These are phyloP conservation scores for Morpho achilles DNA, from an alignment of 2,888 invertebrate genomes.

Conservation along the genomic window DNA sequence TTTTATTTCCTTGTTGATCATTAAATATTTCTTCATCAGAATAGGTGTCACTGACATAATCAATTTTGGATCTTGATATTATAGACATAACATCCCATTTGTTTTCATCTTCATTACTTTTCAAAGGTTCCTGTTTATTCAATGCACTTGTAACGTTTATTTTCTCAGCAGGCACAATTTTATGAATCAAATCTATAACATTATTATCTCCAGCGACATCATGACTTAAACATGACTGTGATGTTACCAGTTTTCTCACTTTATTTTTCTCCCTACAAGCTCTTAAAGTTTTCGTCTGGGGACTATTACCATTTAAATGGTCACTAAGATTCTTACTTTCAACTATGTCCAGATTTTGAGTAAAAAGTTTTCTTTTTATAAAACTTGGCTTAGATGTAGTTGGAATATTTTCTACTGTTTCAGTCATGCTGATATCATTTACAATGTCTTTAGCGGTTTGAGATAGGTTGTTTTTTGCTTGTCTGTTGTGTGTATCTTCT, in stretches of 20 bases:
- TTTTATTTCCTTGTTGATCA: constrained; percentile 24
- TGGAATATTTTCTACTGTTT: constrained; percentile 30
- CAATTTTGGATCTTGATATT: constrained; percentile 46
- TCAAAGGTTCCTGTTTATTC: constrained; percentile 38
- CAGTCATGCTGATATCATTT: constrained; percentile 16
- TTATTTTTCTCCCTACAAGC: constrained; percentile 55
- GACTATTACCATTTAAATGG: constrained; percentile 42
- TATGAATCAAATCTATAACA: constrained; percentile 61
- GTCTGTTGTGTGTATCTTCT: constrained; percentile 22
- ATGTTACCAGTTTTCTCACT: constrained; percentile 51
- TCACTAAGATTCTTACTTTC: constrained; percentile 49
- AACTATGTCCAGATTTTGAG: constrained; percentile 59
- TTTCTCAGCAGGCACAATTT: constrained; percentile 58
- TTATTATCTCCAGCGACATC: constrained; percentile 52
- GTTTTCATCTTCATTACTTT: constrained; percentile 35
- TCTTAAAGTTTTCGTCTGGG: constrained; percentile 41
- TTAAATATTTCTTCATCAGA: constrained; percentile 66
- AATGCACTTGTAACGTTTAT: constrained; percentile 51
- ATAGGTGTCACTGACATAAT: constrained; percentile 57
- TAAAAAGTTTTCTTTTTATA: constrained; percentile 64
- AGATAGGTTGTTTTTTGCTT: constrained; percentile 14
- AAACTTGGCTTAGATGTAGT: constrained; percentile 62
- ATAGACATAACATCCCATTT: constrained; percentile 58
- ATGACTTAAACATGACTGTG: constrained; percentile 56
- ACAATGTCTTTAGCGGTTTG: constrained; percentile 24